A percentile compares a stretch with the other conserved stretches of the same genome.
phyloP scores from a whole-genome alignment of 1,140 invertebrate genomes.

The Panagrolaimus sp. region DNA sequence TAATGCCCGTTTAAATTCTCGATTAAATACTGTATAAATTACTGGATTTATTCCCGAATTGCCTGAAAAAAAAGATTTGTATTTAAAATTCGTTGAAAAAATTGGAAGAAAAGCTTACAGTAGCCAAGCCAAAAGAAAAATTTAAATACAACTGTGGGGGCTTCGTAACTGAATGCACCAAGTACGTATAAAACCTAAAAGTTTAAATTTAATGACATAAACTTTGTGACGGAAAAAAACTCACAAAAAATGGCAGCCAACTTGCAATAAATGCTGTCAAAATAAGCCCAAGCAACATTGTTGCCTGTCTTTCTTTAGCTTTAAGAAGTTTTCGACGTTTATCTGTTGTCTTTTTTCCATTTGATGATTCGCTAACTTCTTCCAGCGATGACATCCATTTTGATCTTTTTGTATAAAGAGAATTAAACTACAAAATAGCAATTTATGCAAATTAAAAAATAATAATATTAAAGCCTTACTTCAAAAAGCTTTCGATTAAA shows the following conservation, averaged over 20 bases:
- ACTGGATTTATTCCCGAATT: conserved; percentile 43
- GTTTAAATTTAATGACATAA: neutral
- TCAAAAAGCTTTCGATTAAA: conserved; percentile 7
- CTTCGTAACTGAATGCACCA: conserved; percentile 46
- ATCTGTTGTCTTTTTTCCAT: conserved; percentile 41
- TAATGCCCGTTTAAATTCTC: conserved; percentile 45
- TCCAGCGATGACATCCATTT: conserved; percentile 16
- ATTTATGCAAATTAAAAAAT: neutral
- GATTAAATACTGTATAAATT: conserved; percentile 38
- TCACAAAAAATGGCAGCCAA: conserved; percentile 95
- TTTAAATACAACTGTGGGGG: conserved; percentile 75
- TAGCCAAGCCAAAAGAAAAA: conserved; percentile 97
- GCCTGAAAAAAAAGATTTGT: conserved; percentile 17
- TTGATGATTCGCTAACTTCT: conserved; percentile 15
- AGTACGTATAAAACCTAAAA: conserved; percentile 54
- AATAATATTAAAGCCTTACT: neutral
- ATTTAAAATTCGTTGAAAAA: no score
- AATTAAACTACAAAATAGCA: conserved; percentile 9
- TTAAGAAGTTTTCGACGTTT: conserved; percentile 73
- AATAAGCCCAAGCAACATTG: conserved; percentile 89
- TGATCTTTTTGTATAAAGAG: conserved; percentile 16
- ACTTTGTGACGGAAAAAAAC: conserved; percentile 4
- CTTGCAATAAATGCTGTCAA: conserved; percentile 98
- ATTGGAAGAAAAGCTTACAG: conserved; percentile 66
- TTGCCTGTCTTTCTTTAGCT: conserved; percentile 93